Evolutionary conservation across 2,797 vertebrate genomes (phyloP), one percentile per base, ranked within the genome.

Genomic region (Eidolon dupreanum): DNA sequence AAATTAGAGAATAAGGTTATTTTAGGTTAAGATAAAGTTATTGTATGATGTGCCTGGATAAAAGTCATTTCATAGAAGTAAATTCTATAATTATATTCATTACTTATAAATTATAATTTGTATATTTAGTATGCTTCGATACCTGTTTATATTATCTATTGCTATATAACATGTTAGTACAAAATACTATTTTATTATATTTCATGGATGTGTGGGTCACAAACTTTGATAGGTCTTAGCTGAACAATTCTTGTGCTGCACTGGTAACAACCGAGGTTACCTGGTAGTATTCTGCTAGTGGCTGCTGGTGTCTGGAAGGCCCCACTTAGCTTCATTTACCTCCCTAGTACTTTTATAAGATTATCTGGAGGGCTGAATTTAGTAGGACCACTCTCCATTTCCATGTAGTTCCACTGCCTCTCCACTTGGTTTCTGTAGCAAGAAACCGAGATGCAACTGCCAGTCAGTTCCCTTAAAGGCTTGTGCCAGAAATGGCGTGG

Each of bases 21-120:
- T 31, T 59, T 84, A 81, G 65, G 84, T 94, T 90, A 8, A 82
- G 17, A 24, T 81, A 79, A 97, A 95, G 16, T 53, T 94, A 84
- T 65, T 84, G 6, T 43, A 41, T 38, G 5, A 81, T 71, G 33
- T 88, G 5, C n/a, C 75, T 22, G 8, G 17, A 43, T 55, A 85
- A 74, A 82, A 78, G 31, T 88, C 16, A 89, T 88, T 92, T 87
- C 12, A 78, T 19, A 66, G 19, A 17, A 83, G 24, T 65, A 43
- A 81, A 90, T 65, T 43, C 36, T 46, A 3, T 51, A 22, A 92
- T 88, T 96, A 97, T 46, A 68, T 36, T 70, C 38, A 88, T 59
- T 85, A 70, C 20, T 36, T 81, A n/a, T 15, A 63, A 82, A 71
- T 70, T 49, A 79, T 84, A 8, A 59, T 46, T 82, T 55, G 1